Percentiles rank a stretch among this genome's conserved stretches.
phyloP scores from a whole-genome alignment of 1,140 invertebrate species.

The Hestina assimilis region DNA sequence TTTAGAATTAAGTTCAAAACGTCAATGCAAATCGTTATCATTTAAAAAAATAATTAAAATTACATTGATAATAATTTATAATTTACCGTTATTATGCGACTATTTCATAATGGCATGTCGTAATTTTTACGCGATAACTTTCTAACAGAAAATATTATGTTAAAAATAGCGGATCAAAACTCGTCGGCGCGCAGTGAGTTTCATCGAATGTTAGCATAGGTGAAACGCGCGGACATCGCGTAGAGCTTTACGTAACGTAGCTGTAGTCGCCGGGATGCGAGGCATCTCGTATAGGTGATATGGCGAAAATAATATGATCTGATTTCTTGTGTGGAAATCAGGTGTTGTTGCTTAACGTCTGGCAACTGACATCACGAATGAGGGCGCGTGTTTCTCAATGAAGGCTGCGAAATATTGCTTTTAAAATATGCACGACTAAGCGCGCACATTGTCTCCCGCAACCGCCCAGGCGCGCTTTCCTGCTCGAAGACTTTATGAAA shows the following conservation, averaged over 20 bases:
- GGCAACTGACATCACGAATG: slow-evolving; percentile 69
- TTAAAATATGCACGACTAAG: slow-evolving; percentile 72
- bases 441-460: slow-evolving; percentile 45
- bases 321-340: slow-evolving; percentile 71
- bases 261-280: slow-evolving; percentile 23
- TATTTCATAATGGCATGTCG: slow-evolving; percentile 34
- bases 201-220: slow-evolving; percentile 54
- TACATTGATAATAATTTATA: slow-evolving; percentile 5
- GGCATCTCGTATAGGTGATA: slow-evolving; percentile 30
- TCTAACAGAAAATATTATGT: slow-evolving; percentile 48
- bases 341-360: slow-evolving; percentile 65
- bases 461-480: slow-evolving; percentile 7
- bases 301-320: slow-evolving; percentile 55
- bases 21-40: not conserved
- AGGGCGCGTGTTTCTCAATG: slow-evolving; percentile 72
- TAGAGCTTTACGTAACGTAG: slow-evolving; percentile 46
- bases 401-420: slow-evolving; percentile 69
- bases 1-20: not conserved
- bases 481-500: slow-evolving; percentile 4
- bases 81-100: slow-evolving; percentile 18
- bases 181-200: slow-evolving; percentile 49
- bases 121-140: slow-evolving; percentile 48
- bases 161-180: slow-evolving; percentile 34
- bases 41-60: not conserved
- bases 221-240: slow-evolving; percentile 30